Evolutionary conservation across 1,140 invertebrate species (phyloP), one percentile per base, ranked within the genome.

Genomic region (Drosophila mayri): DNA sequence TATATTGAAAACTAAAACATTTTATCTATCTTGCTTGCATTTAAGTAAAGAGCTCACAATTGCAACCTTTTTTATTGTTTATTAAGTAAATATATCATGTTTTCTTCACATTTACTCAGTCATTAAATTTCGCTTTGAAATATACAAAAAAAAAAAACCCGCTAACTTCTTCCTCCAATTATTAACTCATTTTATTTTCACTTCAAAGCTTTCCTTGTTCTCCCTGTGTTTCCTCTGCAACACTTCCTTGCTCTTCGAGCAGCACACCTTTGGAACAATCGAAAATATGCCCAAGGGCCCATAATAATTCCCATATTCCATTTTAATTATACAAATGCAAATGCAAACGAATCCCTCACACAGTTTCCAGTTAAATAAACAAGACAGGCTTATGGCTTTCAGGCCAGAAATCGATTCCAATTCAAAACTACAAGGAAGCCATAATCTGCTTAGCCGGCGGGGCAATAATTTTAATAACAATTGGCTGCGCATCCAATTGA

Each of bases 381-480:
- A 47, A 41, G 11, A 37, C 20, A 9, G 25, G 63, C 44, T 54
- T 50, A 50, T 47, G 44, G 9, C 20, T 14, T 52, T 20, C 46
- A 0, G n/a, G 20, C 22, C 12, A 12, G 25, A 54, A 54, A 67
- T 67, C 66, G 66, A 67, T 67, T 66, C 41, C 40, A 1, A 50
- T 18, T 66, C 37, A 70, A 54, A 52, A 54, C 66, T 67, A 67
- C 62, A 66, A 67, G 62, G n/a, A 55, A 30, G 10, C n/a, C 47
- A 32, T 54, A 37, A 40, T 41, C 63, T 43, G 47, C 74, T 46
- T 54, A 18, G 49, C 16, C 32, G 35, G 6, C 47, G 35, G 38
- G 35, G 47, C 44, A 61, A 68, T 67, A 55, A 76, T 76, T 76
- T 66, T 70, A 78, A 83, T 62, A 65, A 65, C 77, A 87, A 85